Conservation (phyloP, 1,140 invertebrate genomes). For the Globodera rostochiensis region DNA sequence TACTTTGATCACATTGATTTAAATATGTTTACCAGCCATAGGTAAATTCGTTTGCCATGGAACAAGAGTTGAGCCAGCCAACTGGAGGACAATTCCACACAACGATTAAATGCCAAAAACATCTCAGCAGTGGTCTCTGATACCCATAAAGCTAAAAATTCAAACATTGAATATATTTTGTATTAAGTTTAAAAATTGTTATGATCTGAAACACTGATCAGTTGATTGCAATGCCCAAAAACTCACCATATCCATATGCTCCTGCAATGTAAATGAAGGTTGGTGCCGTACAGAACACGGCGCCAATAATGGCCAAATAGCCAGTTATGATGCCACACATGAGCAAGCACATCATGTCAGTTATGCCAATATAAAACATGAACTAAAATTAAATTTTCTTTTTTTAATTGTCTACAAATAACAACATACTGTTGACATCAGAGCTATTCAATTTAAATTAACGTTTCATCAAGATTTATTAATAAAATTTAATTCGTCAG, state of each 20-base stretch:
- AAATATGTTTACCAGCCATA: conserved; percentile 31
- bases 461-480: no score
- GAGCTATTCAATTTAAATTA: no score
- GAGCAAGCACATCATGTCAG: conserved; percentile 10
- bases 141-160: conserved; percentile 14
- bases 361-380: conserved; percentile 7
- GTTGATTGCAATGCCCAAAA: neutral
- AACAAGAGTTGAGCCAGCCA: conserved; percentile 28
- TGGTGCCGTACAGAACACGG: conserved; percentile 4
- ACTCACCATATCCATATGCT: neutral
- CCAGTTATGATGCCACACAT: neutral
- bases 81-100: conserved; percentile 12
- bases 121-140: conserved; percentile 20
- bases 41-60: conserved; percentile 30
- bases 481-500: no score
- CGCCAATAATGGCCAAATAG: conserved; percentile 21
- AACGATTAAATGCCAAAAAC: conserved; percentile 24
- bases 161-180: no score
- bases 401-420: no score
- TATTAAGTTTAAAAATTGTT: neutral
- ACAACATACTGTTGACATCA: no score
- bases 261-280: conserved; percentile 13
- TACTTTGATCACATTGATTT: neutral
- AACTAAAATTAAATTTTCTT: neutral
- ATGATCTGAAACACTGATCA: neutral